Evolutionary conservation across 2,888 invertebrate genomes (phyloP), one percentile per base, ranked within the genome.

Genomic region (Eupithecia centaureata): DNA sequence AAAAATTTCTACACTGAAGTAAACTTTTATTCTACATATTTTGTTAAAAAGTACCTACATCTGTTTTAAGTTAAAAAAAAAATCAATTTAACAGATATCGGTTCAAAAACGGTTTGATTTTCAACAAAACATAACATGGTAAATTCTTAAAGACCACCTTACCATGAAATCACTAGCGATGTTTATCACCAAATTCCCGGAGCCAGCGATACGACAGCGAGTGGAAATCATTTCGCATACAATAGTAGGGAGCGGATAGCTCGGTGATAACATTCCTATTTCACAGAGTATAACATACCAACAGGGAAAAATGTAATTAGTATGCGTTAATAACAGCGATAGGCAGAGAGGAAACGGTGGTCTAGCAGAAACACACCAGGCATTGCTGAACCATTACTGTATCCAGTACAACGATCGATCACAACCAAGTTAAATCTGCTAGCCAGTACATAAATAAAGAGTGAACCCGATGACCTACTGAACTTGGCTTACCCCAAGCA

Each of bases 401-500:
- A n/a, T n/a, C n/a, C n/a, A n/a, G n/a, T n/a, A n/a, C n/a, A n/a
- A n/a, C n/a, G n/a, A n/a, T n/a, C n/a, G n/a, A n/a, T n/a, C n/a
- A n/a, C n/a, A 32, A 32, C 32, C 32, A 32, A 8, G 32, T 5
- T 7, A 7, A 32, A 8, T 8, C n/a, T n/a, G n/a, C n/a, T n/a
- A 32, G 32, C 32, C 32, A 32, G 5, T 35, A 10, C 10, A 10
- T 35, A 35, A 13, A 13, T 35, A 15, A 35, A 35, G 35, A 35
- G 35, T 38, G 33, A 56, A 71, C 42, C 59, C 74, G 66, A 70
- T 86, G 88, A 91, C 89, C 89, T 79, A 89, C 77, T 88, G 86
- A 88, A 83, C 86, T 80, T 74, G 61, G 75, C 80, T 75, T 79
- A 80, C 82, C 84, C 83, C 79, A 78, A 81, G 80, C 81, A 86